Conservation (phyloP, 2,797 vertebrate genomes). For the Valencia hispanica region DNA sequence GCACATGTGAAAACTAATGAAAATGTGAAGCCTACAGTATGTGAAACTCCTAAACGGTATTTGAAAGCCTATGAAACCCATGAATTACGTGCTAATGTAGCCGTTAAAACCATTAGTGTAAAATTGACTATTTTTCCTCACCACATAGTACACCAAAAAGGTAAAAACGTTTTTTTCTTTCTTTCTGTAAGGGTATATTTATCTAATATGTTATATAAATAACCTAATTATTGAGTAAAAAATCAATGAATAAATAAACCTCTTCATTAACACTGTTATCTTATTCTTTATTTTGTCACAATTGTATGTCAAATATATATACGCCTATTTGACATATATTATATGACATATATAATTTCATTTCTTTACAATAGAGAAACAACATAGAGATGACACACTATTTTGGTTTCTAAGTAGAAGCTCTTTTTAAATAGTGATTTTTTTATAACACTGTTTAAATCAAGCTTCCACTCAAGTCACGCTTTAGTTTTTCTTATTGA, state of each 20-base stretch:
- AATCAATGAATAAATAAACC: constrained; percentile 46
- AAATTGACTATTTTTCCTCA: background rate
- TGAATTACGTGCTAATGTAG: no score
- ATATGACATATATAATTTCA: constrained; percentile 86
- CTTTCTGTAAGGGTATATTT: background rate
- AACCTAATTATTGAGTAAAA: constrained; percentile 9
- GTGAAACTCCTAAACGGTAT: no score
- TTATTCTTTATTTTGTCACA: constrained; percentile 87
- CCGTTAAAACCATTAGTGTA: background rate
- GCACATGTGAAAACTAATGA: background rate
- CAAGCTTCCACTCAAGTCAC: constrained; percentile 78
- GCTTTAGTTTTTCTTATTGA: constrained; percentile 71
- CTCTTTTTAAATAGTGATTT: constrained; percentile 87
- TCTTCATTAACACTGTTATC: constrained; percentile 78
- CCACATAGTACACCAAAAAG: no score
- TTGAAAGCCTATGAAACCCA: no score
- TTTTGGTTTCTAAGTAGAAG: constrained; percentile 90
- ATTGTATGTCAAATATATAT: constrained; percentile 86
- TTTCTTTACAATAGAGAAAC: constrained; percentile 90
- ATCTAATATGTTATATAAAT: background rate
- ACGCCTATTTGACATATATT: constrained; percentile 86
- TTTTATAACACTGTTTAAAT: constrained; percentile 79
- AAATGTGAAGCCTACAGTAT: no score
- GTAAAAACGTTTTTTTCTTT: no score
- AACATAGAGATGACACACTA: constrained; percentile 89